phyloP scores from a whole-genome alignment of 2,113 vertebrate genomes.

The Chlorodrepanis virens region DNA sequence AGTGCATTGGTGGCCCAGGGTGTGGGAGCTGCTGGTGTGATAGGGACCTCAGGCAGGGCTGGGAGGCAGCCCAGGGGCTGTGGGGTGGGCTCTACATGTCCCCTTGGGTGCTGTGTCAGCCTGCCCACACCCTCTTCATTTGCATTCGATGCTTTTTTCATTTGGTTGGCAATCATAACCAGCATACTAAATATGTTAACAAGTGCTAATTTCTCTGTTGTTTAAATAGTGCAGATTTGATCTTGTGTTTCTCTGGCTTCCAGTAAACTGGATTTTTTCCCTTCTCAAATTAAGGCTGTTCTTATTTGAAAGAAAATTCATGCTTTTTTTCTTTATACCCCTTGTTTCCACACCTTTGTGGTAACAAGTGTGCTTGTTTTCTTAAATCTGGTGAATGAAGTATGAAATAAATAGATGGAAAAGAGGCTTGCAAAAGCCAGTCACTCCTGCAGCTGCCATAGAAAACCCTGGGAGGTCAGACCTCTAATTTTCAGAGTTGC shows the following conservation, averaged over 20 bases:
- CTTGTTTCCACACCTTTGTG: neutral
- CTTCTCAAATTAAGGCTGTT: neutral
- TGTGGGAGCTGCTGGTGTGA: neutral
- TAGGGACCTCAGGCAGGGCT: accelerated
- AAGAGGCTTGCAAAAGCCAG: neutral
- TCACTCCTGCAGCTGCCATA: neutral
- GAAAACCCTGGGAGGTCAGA: accelerated
- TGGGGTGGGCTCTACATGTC: neutral
- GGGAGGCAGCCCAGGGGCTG: neutral
- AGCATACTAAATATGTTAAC: neutral
- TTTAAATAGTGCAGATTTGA: neutral
- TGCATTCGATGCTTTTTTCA: neutral
- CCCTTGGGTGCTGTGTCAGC: accelerated
- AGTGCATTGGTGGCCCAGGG: neutral
- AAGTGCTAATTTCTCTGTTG: neutral
- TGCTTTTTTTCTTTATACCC: neutral
- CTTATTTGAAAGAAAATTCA: neutral
- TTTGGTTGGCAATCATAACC: neutral
- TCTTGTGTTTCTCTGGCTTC: neutral
- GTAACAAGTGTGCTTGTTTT: neutral
- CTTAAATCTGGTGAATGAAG: neutral
- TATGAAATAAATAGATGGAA: neutral
- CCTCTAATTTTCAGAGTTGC: neutral
- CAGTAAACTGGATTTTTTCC: neutral
- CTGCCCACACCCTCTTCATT: neutral